Evolutionary conservation across 2,113 vertebrate species (phyloP).

Genomic region (Neotoma lepida): DNA sequence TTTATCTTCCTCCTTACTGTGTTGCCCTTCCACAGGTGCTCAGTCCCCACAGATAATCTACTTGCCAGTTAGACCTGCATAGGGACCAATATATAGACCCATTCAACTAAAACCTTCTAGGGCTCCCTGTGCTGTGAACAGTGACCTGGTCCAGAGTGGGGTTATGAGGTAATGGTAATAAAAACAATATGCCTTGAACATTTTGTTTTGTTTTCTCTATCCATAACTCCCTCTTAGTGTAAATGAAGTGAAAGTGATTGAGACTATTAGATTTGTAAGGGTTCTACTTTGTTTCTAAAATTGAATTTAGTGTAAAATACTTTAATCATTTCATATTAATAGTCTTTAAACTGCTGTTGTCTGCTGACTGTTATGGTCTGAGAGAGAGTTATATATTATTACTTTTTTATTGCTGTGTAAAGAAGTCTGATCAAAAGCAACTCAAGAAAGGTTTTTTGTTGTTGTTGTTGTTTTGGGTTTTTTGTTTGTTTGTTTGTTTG

Average conservation of each 20-base stretch:
- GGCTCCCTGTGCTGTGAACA: neutral
- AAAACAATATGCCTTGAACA: neutral
- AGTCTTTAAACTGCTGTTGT: neutral
- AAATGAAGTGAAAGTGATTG: neutral
- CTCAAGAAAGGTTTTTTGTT: neutral
- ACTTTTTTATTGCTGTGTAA: neutral
- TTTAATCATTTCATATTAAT: neutral
- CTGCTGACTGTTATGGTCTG: neutral
- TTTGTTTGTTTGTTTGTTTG: no score
- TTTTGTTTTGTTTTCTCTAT: neutral
- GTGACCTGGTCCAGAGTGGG: neutral
- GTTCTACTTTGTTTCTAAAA: slow-evolving; percentile 39
- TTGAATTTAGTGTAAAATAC: neutral
- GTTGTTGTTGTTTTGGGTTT: no score
- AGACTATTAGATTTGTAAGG: neutral
- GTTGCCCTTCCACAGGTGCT: neutral
- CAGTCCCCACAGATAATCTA: neutral
- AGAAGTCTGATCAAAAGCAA: neutral
- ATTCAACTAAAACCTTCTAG: neutral
- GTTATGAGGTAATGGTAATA: neutral
- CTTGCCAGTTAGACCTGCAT: neutral
- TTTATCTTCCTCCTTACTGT: neutral
- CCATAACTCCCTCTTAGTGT: neutral
- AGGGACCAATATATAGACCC: neutral
- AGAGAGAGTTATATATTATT: neutral